phyloP scores from a whole-genome alignment of 2,113 vertebrate genomes.

The Xiphophorus couchianus region DNA sequence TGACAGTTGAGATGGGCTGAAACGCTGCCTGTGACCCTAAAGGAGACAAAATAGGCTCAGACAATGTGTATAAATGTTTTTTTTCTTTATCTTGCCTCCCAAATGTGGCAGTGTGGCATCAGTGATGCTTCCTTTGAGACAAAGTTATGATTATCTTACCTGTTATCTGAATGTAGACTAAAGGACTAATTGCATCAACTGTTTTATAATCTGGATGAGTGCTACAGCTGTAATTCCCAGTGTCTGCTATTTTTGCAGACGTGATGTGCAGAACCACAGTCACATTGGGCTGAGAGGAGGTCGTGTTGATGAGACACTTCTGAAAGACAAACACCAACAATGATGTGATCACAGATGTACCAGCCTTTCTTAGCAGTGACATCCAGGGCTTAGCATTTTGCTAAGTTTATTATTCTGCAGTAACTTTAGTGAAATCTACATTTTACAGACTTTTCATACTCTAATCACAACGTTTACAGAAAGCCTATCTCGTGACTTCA shows the following conservation, averaged over 20 bases:
- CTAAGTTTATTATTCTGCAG: no score
- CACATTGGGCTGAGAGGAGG: slow-evolving; percentile 2
- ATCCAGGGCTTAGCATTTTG: background rate
- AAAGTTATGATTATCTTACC: slow-evolving; percentile 10
- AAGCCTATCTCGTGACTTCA: no score
- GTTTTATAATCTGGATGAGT: slow-evolving; percentile 9
- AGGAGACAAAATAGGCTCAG: background rate
- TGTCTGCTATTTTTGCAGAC: slow-evolving; percentile 3
- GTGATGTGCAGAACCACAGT: slow-evolving; percentile 15
- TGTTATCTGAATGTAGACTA: background rate
- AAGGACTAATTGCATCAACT: background rate
- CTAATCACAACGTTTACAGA: no score
- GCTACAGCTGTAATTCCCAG: slow-evolving; percentile 36
- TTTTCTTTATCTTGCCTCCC: background rate
- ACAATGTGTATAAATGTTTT: background rate
- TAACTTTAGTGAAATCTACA: no score
- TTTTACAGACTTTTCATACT: no score
- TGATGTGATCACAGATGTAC: background rate
- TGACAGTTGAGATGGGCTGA: background rate
- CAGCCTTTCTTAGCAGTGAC: background rate
- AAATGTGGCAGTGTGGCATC: background rate
- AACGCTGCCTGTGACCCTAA: background rate
- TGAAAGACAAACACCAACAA: slow-evolving; percentile 2
- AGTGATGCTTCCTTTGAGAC: background rate
- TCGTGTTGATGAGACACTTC: slow-evolving; percentile 23